phyloP scores from a whole-genome alignment of 2,797 vertebrate genomes.

The Oreochromis grahami region DNA sequence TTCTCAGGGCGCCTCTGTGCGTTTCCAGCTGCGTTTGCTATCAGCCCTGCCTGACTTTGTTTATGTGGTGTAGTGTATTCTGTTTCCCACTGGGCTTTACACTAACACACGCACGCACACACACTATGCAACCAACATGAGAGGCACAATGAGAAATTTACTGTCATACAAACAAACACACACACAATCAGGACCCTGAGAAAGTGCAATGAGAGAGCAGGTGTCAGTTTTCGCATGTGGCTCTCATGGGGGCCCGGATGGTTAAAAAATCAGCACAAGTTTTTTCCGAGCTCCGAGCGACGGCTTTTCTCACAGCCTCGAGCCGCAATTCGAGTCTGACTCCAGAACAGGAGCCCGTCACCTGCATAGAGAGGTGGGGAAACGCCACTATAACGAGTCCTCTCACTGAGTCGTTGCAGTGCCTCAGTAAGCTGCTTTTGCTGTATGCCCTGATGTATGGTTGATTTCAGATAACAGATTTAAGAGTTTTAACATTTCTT shows the following conservation, averaged over 20 bases:
- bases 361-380: slow-evolving; percentile 60
- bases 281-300: not conserved
- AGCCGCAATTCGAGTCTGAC: not conserved
- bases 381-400: not conserved
- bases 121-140: slow-evolving; percentile 32
- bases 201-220: slow-evolving; percentile 75
- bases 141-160: slow-evolving; percentile 52
- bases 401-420: slow-evolving; percentile 53
- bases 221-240: slow-evolving; percentile 78
- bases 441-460: not conserved
- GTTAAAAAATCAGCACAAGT: slow-evolving; percentile 45
- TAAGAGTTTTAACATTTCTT: not conserved
- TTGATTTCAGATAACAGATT: not conserved
- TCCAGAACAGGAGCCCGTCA: slow-evolving; percentile 16
- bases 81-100: slow-evolving; percentile 60
- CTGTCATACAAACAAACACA: slow-evolving; percentile 67
- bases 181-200: slow-evolving; percentile 62
- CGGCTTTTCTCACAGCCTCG: slow-evolving; percentile 32
- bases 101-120: slow-evolving; percentile 11
- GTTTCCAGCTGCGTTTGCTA: slow-evolving; percentile 69
- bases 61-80: slow-evolving; percentile 56
- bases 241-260: slow-evolving; percentile 57
- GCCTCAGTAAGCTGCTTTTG: not conserved
- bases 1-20: slow-evolving; percentile 58
- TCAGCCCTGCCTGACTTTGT: slow-evolving; percentile 53